A percentile compares a stretch with the other conserved stretches of the same genome.
Evolutionary conservation across 2,888 invertebrate genomes (phyloP).

Genomic region (Latrodectus elegans): DNA sequence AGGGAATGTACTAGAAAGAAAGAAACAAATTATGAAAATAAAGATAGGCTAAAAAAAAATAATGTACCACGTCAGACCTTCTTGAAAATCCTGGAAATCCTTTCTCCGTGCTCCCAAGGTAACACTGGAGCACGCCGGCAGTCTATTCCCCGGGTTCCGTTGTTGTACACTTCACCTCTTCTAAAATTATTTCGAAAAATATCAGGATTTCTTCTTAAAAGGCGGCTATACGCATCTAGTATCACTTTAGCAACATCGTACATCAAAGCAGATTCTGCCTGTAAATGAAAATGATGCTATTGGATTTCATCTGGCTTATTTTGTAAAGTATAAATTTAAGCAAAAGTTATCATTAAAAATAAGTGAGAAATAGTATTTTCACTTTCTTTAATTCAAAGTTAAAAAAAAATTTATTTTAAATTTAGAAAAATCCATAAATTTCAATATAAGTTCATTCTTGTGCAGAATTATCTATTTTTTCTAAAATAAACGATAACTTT

Average conservation of each 20-base stretch:
- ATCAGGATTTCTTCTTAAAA: constrained; percentile 89
- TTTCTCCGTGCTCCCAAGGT: constrained; percentile 93
- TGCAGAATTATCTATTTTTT: too few relatives aligned
- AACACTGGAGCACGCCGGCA: constrained; percentile 91
- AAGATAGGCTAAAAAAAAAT: not conserved
- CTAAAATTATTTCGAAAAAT: constrained; percentile 81
- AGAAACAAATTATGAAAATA: too few relatives aligned
- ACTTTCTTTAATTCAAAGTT: too few relatives aligned
- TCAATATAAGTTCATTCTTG: too few relatives aligned
- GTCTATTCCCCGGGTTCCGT: constrained; percentile 85
- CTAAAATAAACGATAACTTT: too few relatives aligned
- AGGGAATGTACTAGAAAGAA: too few relatives aligned
- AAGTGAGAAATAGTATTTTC: too few relatives aligned
- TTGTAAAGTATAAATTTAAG: not conserved
- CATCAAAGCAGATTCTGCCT: constrained; percentile 96
- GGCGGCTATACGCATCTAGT: constrained; percentile 90
- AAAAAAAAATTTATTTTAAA: too few relatives aligned
- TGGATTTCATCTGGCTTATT: not conserved
- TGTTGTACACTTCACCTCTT: constrained; percentile 81
- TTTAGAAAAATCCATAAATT: too few relatives aligned
- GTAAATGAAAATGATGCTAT: constrained; percentile 49
- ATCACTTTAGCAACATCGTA: constrained; percentile 95
- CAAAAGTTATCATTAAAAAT: too few relatives aligned
- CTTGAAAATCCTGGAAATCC: constrained; percentile 88
- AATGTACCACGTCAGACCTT: constrained; percentile 79